Percentiles rank a stretch among this genome's conserved stretches.
phyloP scores from a whole-genome alignment of 2,113 vertebrate genomes.

The Corapipo altera region DNA sequence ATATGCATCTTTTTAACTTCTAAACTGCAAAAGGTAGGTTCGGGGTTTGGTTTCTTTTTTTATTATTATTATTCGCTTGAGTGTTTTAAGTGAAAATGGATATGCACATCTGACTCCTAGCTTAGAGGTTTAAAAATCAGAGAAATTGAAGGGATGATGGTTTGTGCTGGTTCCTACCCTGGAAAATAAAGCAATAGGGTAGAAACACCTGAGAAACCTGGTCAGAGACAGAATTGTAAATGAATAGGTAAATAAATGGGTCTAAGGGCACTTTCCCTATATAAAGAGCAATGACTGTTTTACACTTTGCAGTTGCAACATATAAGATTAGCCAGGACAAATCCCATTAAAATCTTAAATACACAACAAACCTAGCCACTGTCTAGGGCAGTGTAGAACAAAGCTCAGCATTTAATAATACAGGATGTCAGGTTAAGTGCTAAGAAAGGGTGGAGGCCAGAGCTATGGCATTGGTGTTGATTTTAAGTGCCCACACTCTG shows the following conservation, averaged over 20 bases:
- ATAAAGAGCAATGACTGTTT: not conserved
- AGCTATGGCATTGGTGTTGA: not conserved
- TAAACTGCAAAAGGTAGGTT: not conserved
- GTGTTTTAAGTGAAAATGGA: not conserved
- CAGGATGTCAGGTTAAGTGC: not conserved
- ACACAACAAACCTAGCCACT: not conserved
- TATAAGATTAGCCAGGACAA: conserved; percentile 23
- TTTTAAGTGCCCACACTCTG: not conserved
- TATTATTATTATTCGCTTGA: not conserved
- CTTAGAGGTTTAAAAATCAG: not conserved
- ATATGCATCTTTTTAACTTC: not conserved
- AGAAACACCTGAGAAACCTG: not conserved
- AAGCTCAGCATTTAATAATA: not conserved
- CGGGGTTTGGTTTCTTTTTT: not conserved
- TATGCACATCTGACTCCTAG: not conserved
- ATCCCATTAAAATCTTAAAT: conserved; percentile 38
- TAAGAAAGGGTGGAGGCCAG: not conserved
- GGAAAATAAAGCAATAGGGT: not conserved
- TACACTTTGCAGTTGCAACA: not conserved
- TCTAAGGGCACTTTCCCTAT: not conserved
- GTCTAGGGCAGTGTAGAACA: not conserved
- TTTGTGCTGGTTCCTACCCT: not conserved
- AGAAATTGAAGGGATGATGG: not conserved
- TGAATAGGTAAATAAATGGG: not conserved
- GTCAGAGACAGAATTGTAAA: not conserved